phyloP scores from a whole-genome alignment of 2,888 invertebrate genomes.

The Acrobasis suavella region DNA sequence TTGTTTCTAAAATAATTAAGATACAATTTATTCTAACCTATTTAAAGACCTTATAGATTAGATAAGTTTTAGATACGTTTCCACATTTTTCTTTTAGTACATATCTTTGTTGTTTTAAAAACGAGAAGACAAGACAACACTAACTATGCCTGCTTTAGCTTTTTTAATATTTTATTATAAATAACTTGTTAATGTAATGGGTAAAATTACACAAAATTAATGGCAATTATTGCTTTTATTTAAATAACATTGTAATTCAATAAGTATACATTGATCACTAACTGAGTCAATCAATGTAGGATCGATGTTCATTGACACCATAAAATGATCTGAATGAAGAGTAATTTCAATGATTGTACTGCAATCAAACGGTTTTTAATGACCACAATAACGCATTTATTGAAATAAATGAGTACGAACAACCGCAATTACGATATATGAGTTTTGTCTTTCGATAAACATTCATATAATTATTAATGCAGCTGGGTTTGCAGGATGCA shows the following conservation, averaged over 20 bases:
- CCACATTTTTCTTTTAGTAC: no score
- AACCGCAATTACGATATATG: conserved; percentile 27
- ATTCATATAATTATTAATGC: background rate
- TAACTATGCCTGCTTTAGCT: no score
- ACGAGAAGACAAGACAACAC: no score
- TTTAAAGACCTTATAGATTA: no score
- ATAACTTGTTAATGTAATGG: no score
- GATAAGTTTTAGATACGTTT: no score
- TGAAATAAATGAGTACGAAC: conserved; percentile 50
- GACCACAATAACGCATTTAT: conserved; percentile 39
- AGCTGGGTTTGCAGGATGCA: no score
- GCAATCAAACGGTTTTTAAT: conserved; percentile 45
- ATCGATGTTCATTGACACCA: conserved; percentile 23
- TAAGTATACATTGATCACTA: background rate
- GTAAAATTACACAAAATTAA: no score
- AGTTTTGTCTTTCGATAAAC: background rate
- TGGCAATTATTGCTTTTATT: no score
- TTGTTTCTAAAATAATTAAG: background rate
- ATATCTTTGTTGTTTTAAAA: no score
- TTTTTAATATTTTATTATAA: no score
- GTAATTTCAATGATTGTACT: conserved; percentile 44
- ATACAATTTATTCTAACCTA: no score
- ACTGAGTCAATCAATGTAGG: conserved; percentile 8
- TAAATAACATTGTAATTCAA: background rate
- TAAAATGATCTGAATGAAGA: conserved; percentile 41